These are phyloP conservation scores for Drosophila lini DNA, from an alignment of 1,140 invertebrate species.

Conservation along the genomic window DNA sequence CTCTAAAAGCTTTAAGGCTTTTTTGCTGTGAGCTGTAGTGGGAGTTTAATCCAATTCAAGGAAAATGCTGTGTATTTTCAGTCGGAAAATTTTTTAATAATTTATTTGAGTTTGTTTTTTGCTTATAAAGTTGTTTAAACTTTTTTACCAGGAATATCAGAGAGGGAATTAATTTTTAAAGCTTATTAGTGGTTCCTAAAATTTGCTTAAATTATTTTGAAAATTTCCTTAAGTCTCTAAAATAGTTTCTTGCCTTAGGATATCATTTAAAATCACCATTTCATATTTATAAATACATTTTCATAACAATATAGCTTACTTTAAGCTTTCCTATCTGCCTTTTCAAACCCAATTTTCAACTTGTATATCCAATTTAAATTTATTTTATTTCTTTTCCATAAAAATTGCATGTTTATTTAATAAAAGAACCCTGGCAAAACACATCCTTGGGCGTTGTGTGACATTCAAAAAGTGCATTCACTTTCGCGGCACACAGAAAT, in stretches of 20 bases:
- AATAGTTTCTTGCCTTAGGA: no score
- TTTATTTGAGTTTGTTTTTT: background rate
- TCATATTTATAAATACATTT: no score
- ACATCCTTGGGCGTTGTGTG: conserved; percentile 7
- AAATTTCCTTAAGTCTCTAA: no score
- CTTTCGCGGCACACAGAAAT: conserved; percentile 53
- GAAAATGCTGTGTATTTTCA: background rate
- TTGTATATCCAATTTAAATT: background rate
- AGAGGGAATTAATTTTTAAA: background rate
- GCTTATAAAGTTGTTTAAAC: background rate
- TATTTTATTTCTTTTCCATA: background rate
- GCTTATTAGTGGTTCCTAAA: no score
- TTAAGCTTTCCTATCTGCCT: background rate
- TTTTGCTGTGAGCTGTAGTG: background rate
- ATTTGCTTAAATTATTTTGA: no score
- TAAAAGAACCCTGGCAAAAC: background rate
- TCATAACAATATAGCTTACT: no score
- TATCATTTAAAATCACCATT: no score
- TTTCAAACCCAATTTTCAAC: background rate
- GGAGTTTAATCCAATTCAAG: background rate
- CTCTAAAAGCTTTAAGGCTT: background rate
- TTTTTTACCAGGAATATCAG: background rate
- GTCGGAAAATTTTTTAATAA: background rate
- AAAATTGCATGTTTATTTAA: conserved; percentile 36
- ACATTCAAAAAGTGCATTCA: conserved; percentile 63